Evolutionary conservation across 2,888 invertebrate genomes (phyloP), one percentile per base, ranked within the genome.

Genomic region (Calliphora vomitoria): DNA sequence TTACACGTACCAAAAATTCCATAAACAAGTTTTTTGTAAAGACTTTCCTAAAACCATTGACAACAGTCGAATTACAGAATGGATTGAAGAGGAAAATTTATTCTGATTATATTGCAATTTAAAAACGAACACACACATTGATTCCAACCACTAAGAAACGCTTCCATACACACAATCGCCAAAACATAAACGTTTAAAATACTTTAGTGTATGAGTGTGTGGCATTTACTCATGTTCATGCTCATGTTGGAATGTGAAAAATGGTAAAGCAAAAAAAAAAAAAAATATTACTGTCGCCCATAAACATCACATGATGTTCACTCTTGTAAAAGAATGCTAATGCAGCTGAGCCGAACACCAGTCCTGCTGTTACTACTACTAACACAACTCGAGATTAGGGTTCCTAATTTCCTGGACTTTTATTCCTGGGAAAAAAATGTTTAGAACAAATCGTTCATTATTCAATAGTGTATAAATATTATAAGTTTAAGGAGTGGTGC

Each of bases 271-370:
- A 18, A 10, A 44, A 44, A 11, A 44, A 1, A 38, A 38, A 18
- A 71, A 68, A 13, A 20, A 18, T 18, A 41, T 55, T 55, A 18
- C 35, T 72, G 18, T 72, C 55, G 55, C 71, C 25, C 50, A 5
- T 31, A 35, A 3, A 31, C 31, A 69, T 69, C 10, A 31, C 50
- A 69, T 69, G 20, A 41, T 44, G 18, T 55, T 35, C 38, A 47
- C 11, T 68, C 68, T 15, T 50, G 31, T 31, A 31, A 72, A 72
- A 58, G 20, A 58, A 25, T 58, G 58, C 38, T 44, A 58, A 58
- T 25, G 25, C 72, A 72, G 72, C 41, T 72, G 72, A 58, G 58
- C 38, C 41, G 15, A 58, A 25, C 41, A 58, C 41, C 72, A 38
- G 20, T 8, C 2, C 53, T 53, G 18, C 18, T 35, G 5, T 35